phyloP scores from a whole-genome alignment of 2,113 vertebrate genomes.

The Boulengeromyrus knoepffleri region DNA sequence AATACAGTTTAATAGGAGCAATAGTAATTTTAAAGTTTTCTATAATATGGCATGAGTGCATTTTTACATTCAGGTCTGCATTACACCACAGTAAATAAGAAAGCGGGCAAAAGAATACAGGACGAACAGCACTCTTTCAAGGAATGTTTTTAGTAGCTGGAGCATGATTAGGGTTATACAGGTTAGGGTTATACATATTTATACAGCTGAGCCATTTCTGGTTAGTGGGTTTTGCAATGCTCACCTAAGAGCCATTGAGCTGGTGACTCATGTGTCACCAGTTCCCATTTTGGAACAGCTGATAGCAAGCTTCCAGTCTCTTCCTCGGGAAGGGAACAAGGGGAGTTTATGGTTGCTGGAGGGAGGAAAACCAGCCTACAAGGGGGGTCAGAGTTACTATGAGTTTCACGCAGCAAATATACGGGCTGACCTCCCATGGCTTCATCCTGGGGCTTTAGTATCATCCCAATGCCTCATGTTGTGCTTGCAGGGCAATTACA shows the following conservation, averaged over 20 bases:
- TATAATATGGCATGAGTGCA: neutral
- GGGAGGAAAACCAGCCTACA: neutral
- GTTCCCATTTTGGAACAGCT: constrained; percentile 17
- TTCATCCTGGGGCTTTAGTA: neutral
- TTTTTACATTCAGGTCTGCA: neutral
- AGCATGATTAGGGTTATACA: neutral
- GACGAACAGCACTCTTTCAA: neutral
- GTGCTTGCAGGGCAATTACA: constrained; percentile 17
- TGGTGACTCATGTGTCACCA: constrained; percentile 42
- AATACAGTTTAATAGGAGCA: neutral
- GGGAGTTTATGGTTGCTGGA: neutral
- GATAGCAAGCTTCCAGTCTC: neutral
- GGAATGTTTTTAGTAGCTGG: constrained; percentile 28
- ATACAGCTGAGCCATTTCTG: constrained; percentile 38
- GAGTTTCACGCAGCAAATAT: constrained; percentile 8
- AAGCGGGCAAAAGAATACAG: neutral
- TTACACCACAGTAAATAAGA: neutral
- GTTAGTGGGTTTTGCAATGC: constrained; percentile 7
- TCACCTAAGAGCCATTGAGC: constrained; percentile 17
- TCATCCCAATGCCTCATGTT: neutral
- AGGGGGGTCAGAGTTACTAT: neutral
- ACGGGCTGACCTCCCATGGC: constrained; percentile 4
- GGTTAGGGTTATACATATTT: constrained; percentile 27
- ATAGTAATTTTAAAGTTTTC: neutral
- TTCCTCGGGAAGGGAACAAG: constrained; percentile 8